These are phyloP conservation scores for Sturmia bella DNA, from an alignment of 2,888 invertebrate species.

Conservation along the genomic window DNA sequence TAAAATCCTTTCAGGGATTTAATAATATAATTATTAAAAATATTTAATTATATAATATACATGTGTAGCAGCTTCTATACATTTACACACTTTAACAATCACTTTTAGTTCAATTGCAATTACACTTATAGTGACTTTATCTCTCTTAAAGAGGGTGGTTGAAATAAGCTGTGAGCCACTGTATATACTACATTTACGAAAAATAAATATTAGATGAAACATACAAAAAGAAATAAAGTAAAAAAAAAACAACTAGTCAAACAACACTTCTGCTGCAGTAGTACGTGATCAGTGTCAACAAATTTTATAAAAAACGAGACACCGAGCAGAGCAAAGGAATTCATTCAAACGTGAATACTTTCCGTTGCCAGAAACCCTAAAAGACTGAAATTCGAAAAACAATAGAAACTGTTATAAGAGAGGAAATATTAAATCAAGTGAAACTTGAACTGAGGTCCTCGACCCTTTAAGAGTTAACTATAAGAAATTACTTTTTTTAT, in stretches of 20 bases:
- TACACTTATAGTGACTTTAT: too few species aligned
- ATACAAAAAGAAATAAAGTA: slow-evolving; percentile 3
- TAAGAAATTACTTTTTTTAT: not conserved
- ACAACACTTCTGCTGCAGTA: slow-evolving; percentile 49
- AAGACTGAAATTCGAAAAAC: slow-evolving; percentile 14
- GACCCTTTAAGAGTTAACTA: slow-evolving; percentile 17
- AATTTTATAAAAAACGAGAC: slow-evolving; percentile 3
- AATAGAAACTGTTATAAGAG: slow-evolving; percentile 11
- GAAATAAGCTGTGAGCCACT: too few species aligned
- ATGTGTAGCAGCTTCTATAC: too few species aligned
- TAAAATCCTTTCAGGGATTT: too few species aligned
- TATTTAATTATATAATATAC: too few species aligned
- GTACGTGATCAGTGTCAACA: slow-evolving; percentile 66
- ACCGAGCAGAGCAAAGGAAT: not conserved
- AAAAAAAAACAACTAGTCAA: slow-evolving; percentile 27
- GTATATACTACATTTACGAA: not conserved
- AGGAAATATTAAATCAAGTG: slow-evolving; percentile 27
- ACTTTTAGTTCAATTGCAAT: not conserved
- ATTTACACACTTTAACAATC: not conserved
- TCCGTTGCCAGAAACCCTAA: not conserved
- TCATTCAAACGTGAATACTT: not conserved
- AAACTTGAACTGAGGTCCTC: slow-evolving; percentile 37
- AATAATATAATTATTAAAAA: too few species aligned
- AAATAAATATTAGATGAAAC: not conserved
- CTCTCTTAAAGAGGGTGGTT: too few species aligned